Conservation (phyloP, 2,797 vertebrate genomes). For the Numenius phaeopus region DNA sequence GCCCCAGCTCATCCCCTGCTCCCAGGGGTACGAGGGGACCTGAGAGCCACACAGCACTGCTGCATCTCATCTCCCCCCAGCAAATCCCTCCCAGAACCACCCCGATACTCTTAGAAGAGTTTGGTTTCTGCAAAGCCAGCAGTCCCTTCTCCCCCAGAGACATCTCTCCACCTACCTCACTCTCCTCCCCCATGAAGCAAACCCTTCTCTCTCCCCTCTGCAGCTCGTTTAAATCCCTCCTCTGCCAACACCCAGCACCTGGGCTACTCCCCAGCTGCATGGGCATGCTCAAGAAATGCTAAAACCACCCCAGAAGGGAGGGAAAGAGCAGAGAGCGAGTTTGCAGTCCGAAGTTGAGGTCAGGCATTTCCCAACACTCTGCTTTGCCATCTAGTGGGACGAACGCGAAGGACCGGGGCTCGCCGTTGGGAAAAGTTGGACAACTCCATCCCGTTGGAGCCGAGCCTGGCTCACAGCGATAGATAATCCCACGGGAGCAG, state of each 20-base stretch:
- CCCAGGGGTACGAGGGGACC: not conserved
- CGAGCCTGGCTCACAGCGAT: not conserved
- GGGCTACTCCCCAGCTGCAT: not conserved
- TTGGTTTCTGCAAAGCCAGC: not conserved
- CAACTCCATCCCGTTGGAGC: not conserved
- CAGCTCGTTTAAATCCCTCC: not conserved
- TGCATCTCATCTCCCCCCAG: fast-evolving
- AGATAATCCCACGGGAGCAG: not conserved
- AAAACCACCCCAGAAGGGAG: not conserved
- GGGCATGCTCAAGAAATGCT: not conserved
- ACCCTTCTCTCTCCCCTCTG: not conserved
- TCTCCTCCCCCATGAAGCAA: not conserved
- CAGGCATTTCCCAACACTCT: not conserved
- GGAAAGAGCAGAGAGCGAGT: not conserved
- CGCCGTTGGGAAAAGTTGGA: fast-evolving
- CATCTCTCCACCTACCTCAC: not conserved
- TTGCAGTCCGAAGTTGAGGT: not conserved
- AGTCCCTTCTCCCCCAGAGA: not conserved
- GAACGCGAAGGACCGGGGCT: not conserved
- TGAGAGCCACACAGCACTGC: fast-evolving
- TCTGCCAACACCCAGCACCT: not conserved
- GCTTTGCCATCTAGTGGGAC: slow-evolving; percentile 68
- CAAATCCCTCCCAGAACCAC: not conserved
- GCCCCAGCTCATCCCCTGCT: not conserved
- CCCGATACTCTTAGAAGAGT: fast-evolving